Evolutionary conservation across 2,113 vertebrate genomes (phyloP).

Genomic region (Atherinomorus stipes): DNA sequence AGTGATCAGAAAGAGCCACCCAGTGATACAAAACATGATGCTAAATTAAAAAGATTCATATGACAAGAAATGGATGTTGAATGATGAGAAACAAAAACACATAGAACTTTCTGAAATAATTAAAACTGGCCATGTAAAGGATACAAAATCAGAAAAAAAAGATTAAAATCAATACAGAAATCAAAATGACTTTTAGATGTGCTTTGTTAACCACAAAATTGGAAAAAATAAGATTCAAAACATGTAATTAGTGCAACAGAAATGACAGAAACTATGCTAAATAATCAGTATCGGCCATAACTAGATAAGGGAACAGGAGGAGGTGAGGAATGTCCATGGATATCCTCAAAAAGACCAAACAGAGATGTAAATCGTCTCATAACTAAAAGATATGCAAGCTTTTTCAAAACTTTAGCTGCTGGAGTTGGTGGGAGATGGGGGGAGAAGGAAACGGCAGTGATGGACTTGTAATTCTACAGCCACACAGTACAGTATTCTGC

Average conservation of each 20-base stretch:
- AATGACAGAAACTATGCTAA: neutral
- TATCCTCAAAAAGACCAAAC: too few relatives aligned
- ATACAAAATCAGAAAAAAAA: neutral
- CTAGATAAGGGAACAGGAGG: neutral
- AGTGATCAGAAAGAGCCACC: too few relatives aligned
- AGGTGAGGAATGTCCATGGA: too few relatives aligned
- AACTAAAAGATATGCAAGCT: neutral
- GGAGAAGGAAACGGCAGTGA: too few relatives aligned
- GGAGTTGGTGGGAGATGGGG: too few relatives aligned
- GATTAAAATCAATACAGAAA: neutral
- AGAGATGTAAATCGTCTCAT: neutral
- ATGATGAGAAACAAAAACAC: neutral
- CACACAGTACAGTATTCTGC: too few relatives aligned
- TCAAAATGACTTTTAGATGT: neutral
- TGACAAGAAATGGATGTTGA: too few relatives aligned
- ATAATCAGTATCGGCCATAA: too few relatives aligned
- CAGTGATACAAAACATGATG: too few relatives aligned
- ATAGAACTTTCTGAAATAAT: neutral
- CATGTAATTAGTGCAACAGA: neutral
- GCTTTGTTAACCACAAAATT: too few relatives aligned
- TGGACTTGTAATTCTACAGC: too few relatives aligned
- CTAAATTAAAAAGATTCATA: neutral
- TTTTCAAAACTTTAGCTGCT: too few relatives aligned
- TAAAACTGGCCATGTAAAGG: neutral
- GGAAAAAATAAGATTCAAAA: neutral